Percentiles rank a stretch among this genome's conserved stretches.
Evolutionary conservation across 2,888 invertebrate species (phyloP).

Genomic region (Polydrusus pterygomalis): DNA sequence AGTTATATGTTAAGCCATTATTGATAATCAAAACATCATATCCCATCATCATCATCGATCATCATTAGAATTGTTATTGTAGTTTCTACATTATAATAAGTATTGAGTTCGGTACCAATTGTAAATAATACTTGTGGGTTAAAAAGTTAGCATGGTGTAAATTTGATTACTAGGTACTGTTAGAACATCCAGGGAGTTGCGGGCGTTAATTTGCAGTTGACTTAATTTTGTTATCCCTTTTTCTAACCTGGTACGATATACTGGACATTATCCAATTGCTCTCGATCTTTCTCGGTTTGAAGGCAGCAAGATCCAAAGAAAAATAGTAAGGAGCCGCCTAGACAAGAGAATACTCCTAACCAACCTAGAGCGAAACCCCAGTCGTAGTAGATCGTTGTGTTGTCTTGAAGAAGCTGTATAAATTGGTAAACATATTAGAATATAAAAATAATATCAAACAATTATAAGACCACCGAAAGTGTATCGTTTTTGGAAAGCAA

Average conservation of each 20-base stretch:
- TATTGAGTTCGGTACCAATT: conserved; percentile 10
- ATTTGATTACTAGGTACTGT: not conserved
- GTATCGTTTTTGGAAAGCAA: too few species aligned
- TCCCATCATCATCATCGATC: too few species aligned
- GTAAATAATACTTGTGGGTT: not conserved
- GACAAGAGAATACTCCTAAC: conserved; percentile 85
- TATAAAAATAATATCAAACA: conserved; percentile 28
- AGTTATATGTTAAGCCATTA: not conserved
- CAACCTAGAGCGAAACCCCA: conserved; percentile 92
- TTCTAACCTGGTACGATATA: conserved; percentile 89
- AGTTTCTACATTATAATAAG: not conserved
- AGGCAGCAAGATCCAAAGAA: conserved; percentile 87
- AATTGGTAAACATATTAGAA: conserved; percentile 37
- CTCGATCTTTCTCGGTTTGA: conserved; percentile 83
- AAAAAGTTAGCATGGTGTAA: not conserved
- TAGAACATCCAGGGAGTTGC: conserved; percentile 1
- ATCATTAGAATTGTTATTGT: too few species aligned
- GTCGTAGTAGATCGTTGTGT: conserved; percentile 84
- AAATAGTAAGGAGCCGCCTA: conserved; percentile 85
- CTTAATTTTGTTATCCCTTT: not conserved
- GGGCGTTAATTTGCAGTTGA: conserved; percentile 11
- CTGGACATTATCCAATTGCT: conserved; percentile 86
- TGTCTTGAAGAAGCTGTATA: conserved; percentile 81
- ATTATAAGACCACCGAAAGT: not conserved
- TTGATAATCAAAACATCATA: not conserved